Percentiles rank a stretch among this genome's conserved stretches.
phyloP scores from a whole-genome alignment of 2,888 invertebrate genomes.

The Agriopis leucophaearia region DNA sequence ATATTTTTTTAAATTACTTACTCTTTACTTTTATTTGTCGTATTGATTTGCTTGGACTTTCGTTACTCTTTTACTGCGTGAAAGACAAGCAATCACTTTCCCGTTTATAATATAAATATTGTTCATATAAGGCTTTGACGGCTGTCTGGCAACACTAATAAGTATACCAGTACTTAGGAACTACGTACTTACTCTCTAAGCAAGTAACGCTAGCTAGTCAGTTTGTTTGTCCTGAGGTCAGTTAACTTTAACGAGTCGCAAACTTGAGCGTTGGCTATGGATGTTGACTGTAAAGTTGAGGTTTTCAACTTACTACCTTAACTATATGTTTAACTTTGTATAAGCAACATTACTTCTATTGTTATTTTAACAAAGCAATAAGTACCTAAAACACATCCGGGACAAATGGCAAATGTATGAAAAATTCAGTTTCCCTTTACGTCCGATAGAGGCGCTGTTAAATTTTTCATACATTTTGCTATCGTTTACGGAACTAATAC shows the following conservation, averaged over 20 bases:
- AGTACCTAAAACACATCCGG: too few species aligned
- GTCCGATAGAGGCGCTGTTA: too few species aligned
- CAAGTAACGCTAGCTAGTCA: slow-evolving; percentile 23
- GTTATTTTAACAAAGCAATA: too few species aligned
- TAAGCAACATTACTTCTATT: neutral
- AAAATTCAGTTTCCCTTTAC: too few species aligned
- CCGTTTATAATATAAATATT: neutral
- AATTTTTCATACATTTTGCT: too few species aligned
- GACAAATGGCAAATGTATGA: too few species aligned
- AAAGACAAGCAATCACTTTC: too few species aligned
- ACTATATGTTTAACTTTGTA: neutral
- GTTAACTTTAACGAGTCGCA: slow-evolving; percentile 43
- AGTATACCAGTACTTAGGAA: neutral
- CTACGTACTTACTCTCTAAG: neutral
- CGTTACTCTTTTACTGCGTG: too few species aligned
- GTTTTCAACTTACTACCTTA: neutral
- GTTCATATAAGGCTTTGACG: neutral
- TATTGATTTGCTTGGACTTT: too few species aligned
- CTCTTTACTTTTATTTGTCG: too few species aligned
- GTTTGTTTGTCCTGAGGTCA: slow-evolving; percentile 43
- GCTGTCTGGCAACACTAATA: slow-evolving; percentile 1
- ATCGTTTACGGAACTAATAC: too few species aligned
- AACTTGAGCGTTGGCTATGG: slow-evolving; percentile 30
- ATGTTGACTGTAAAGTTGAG: slow-evolving; percentile 10
- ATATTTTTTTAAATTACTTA: too few species aligned